Conservation (phyloP, 1,140 invertebrate species). For the Bicyclus anynana region DNA sequence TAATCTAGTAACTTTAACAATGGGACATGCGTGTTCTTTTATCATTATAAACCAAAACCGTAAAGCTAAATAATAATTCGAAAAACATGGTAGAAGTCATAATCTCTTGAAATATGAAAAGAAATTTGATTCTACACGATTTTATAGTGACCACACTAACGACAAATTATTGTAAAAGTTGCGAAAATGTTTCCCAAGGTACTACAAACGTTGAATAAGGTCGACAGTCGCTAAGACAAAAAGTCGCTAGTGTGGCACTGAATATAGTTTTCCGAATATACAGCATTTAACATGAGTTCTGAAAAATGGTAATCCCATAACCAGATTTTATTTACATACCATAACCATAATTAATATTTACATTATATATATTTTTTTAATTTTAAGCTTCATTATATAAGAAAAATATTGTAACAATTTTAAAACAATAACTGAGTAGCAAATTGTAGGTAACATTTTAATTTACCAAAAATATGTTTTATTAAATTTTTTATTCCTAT, state of each 20-base stretch:
- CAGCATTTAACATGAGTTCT: neutral
- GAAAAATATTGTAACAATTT: no score
- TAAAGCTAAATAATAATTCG: neutral
- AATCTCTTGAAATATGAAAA: neutral
- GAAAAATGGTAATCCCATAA: conserved; percentile 5
- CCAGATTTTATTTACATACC: conserved; percentile 10
- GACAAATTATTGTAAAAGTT: no score
- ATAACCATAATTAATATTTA: conserved; percentile 8
- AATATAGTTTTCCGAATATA: neutral
- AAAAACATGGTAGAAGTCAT: neutral
- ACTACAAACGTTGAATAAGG: no score
- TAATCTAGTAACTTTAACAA: neutral
- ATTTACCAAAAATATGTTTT: neutral
- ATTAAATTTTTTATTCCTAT: neutral
- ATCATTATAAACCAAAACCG: neutral
- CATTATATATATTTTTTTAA: neutral
- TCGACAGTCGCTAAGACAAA: neutral
- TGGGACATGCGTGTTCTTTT: neutral
- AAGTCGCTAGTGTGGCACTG: neutral
- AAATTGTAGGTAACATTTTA: neutral
- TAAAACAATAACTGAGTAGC: no score
- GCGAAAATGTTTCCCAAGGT: no score
- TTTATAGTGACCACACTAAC: neutral
- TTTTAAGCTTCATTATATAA: neutral
- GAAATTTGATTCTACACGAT: neutral